Evolutionary conservation across 2,797 vertebrate genomes (phyloP).

Genomic region (Rhinella marina): DNA sequence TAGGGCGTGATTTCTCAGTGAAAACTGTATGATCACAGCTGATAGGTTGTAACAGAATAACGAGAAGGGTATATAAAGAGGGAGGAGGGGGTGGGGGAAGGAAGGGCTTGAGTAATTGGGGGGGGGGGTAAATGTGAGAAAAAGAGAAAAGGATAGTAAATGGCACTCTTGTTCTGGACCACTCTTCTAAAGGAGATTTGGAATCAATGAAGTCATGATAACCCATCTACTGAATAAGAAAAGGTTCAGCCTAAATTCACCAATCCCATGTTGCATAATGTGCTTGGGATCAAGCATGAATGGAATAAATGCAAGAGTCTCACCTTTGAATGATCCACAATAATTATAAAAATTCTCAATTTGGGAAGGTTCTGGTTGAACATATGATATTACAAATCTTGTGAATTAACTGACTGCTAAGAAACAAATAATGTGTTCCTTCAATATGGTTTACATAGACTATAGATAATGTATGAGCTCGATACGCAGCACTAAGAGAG

Average conservation of each 20-base stretch:
- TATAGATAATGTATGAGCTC: background rate
- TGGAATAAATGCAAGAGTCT: background rate
- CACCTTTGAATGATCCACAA: background rate
- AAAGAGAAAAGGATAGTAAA: too few species aligned
- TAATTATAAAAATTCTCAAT: background rate
- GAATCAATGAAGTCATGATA: background rate
- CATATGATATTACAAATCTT: background rate
- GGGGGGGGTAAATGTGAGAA: too few species aligned
- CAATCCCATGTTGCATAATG: background rate
- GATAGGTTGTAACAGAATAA: too few species aligned
- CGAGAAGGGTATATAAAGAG: too few species aligned
- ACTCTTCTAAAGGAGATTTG: background rate
- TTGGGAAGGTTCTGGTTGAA: background rate
- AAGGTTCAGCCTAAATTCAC: background rate
- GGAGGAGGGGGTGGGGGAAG: too few species aligned
- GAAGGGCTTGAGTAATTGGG: too few species aligned
- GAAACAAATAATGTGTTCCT: background rate
- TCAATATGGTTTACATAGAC: background rate
- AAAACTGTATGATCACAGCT: too few species aligned
- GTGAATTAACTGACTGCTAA: background rate
- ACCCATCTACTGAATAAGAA: background rate
- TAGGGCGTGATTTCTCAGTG: too few species aligned
- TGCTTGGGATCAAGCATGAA: background rate
- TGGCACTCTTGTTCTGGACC: too few species aligned
- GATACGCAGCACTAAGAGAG: slow-evolving; percentile 18